Percentiles rank a stretch among this genome's conserved stretches.
phyloP scores from a whole-genome alignment of 2,113 vertebrate genomes.

The Crocuta crocuta region DNA sequence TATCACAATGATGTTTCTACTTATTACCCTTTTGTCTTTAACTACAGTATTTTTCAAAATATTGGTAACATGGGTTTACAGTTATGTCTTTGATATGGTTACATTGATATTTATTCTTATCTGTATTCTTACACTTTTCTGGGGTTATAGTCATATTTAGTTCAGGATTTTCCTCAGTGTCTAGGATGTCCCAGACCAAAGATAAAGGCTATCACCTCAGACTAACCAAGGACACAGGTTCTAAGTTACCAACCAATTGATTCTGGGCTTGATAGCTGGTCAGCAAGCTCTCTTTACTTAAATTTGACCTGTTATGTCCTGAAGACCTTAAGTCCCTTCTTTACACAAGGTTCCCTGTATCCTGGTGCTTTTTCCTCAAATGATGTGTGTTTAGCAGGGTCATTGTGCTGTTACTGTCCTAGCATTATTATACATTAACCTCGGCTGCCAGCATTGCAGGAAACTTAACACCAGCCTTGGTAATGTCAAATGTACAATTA shows the following conservation, averaged over 20 bases:
- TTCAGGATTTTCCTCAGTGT: neutral
- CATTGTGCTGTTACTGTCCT: neutral
- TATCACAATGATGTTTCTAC: neutral
- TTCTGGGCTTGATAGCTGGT: neutral
- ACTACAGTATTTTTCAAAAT: slow-evolving; percentile 4
- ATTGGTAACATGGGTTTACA: neutral
- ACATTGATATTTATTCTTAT: neutral
- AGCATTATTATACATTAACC: no score
- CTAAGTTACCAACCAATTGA: neutral
- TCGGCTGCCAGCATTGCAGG: neutral
- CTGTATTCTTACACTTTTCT: neutral
- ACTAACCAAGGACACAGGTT: neutral
- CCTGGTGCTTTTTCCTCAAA: neutral
- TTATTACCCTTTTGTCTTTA: neutral
- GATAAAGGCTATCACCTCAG: neutral
- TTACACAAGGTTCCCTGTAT: neutral
- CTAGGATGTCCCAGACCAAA: neutral
- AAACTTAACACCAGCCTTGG: neutral
- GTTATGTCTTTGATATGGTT: neutral
- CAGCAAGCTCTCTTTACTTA: neutral
- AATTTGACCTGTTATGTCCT: neutral
- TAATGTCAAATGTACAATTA: neutral
- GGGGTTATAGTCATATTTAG: neutral
- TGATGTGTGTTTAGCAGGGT: neutral
- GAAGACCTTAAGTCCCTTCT: neutral